Evolutionary conservation across 2,113 vertebrate genomes (phyloP), one percentile per base, ranked within the genome.

Genomic region (Phycodurus eques): DNA sequence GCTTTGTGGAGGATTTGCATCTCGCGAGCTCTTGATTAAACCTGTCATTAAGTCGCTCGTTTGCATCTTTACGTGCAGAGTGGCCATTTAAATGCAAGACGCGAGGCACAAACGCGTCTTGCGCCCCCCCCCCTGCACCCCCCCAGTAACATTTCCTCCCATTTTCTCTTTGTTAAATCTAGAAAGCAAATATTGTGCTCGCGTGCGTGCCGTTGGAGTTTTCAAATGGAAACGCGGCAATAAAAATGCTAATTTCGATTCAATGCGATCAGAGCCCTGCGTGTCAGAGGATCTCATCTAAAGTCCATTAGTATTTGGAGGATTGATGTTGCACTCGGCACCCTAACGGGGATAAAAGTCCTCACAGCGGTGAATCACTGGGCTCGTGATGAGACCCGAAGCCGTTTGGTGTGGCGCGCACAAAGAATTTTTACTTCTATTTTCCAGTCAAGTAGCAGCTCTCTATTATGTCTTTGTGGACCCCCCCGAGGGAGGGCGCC

Each of bases 241-340:
- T 90, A 90, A 90, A 90, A 88, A 90, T 89, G 88, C 67, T 76
- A 90, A 92, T 89, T 67, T 44, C 17, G 57, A 79, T 51, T 59
- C 75, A 74, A 70, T 22, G 51, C 72, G 77, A 81, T 81, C 78
- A 56, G 51, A 83, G 75, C 72, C 68, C 71, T 76, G 72, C 79
- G 59, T 80, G 61, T 67, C 71, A 42, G 17, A 80, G 83, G 74
- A 73, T 76, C 76, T 73, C 53, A 79, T 60, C 61, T 71, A 60
- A 82, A 75, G 77, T 42, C 76, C 42, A 79, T 85, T 73, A 70
- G 75, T 61, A 80, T 85, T 83, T 76, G 74, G 76, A 75, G 65
- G 43, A 65, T 80, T 84, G 79, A 85, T 68, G 44, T 60, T 73
- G 64, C 79, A 73, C 79, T 70, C 66, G 72, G 61, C 74, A 76